These are phyloP conservation scores for Tachuris rubrigastra DNA, from an alignment of 2,113 vertebrate species.

Conservation along the genomic window DNA sequence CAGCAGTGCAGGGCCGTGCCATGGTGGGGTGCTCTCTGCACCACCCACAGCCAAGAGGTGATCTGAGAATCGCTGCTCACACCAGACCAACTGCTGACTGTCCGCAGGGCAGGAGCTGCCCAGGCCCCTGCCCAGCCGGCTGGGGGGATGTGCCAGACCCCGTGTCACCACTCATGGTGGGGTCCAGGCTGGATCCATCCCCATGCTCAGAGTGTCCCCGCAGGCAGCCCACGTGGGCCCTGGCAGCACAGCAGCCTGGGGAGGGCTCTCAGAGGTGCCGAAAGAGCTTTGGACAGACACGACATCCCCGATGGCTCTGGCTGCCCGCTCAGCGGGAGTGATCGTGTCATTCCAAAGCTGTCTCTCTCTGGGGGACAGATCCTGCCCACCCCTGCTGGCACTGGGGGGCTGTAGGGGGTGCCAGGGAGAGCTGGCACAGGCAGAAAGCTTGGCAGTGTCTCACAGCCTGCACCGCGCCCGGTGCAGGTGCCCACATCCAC, in stretches of 20 bases:
- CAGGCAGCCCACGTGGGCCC: background rate
- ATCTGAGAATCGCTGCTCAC: constrained; percentile 71
- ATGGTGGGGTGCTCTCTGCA: background rate
- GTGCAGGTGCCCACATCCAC: background rate
- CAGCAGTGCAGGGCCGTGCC: rapidly evolving
- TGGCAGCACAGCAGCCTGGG: rapidly evolving
- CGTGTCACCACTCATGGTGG: rapidly evolving
- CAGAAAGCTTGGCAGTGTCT: background rate
- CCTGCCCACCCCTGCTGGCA: background rate
- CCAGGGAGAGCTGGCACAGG: rapidly evolving
- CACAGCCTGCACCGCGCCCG: rapidly evolving
- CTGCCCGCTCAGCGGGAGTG: constrained; percentile 94
- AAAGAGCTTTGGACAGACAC: constrained; percentile 93
- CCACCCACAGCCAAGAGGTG: constrained; percentile 76
- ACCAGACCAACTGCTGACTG: constrained; percentile 79
- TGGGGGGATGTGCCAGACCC: rapidly evolving
- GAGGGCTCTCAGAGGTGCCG: background rate
- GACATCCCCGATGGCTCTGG: constrained; percentile 91
- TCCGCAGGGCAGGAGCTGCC: constrained; percentile 58
- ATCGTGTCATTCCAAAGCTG: constrained; percentile 98
- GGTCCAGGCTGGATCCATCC: background rate
- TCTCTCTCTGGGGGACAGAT: background rate
- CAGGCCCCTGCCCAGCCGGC: background rate
- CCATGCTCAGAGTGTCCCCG: rapidly evolving
- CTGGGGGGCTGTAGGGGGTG: too few relatives aligned